Base-by-base conservation (phyloP, 2,888 invertebrate species). In the Hirtodrosophila histrioides region DNA sequence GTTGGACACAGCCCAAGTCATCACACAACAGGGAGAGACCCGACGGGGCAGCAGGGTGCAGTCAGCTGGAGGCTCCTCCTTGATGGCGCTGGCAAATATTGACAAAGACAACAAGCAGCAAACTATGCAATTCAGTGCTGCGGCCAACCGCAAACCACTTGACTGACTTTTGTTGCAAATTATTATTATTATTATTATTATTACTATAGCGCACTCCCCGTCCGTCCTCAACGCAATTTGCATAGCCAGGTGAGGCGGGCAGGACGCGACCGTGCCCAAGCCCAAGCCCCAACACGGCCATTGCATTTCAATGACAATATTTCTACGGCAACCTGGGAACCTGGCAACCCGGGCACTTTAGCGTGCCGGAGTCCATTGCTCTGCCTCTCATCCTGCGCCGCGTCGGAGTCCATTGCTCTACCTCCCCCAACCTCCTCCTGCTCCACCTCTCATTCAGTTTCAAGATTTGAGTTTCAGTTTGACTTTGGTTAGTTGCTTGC, bases 131-230 rank as follows among this genome's bases (percentile, higher is more conserved):
- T 35, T 55, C 49, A 29, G 10, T 17, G 37, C 43, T 31, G 65
- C 41, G 66, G 69, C 54, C 68, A 60, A 60, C 56, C 75, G 65
- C 64, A 68, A 70, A 68, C 41, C 78, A 82, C 82, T 82, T 82
- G 82, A 82, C 82, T 82, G 82, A 86, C 82, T 86, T 82, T 83
- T 86, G 86, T 82, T 70, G 82, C 82, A 60, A 82, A 82, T 82
- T 76, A 78, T 81, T 74, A 69, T 84, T 68, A 69, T 78, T 68
- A 48, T 69, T 51, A 58, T 70, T 68, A 49, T 64, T 64, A 63
- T 67, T 57, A 48, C 62, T 46, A 54, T 37, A 65, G 63, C 45
- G 50, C 33, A 23, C 23, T 23, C 40, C 31, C 8, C 10, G 12
- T 5, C 36, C 49, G 31, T 7, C 40, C 31, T 8, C 23, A 23